Evolutionary conservation across 2,113 vertebrate genomes (phyloP).

Genomic region (Labeo catla): DNA sequence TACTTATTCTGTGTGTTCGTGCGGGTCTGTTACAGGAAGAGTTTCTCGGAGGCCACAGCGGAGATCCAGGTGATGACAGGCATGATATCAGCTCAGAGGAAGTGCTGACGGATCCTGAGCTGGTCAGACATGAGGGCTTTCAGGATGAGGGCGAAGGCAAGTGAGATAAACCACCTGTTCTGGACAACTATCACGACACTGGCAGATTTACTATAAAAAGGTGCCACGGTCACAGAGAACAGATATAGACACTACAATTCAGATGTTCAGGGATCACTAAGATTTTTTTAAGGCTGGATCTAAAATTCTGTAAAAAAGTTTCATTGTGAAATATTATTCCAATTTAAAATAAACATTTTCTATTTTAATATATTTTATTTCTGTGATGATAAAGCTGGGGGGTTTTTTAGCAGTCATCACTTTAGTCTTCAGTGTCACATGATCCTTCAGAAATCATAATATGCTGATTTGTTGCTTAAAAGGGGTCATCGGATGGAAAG

Average conservation of each 20-base stretch:
- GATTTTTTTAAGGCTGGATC: neutral
- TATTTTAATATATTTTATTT: neutral
- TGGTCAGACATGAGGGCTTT: conserved; percentile 34
- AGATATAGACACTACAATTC: neutral
- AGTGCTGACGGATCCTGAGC: conserved; percentile 43
- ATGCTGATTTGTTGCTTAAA: neutral
- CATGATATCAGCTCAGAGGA: conserved; percentile 29
- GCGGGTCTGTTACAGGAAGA: conserved; percentile 39
- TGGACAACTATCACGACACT: neutral
- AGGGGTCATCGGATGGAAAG: too few relatives aligned
- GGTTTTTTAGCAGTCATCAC: neutral
- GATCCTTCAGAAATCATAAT: conserved; percentile 1
- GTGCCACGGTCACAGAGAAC: neutral
- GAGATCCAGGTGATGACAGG: conserved; percentile 43
- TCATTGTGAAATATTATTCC: neutral
- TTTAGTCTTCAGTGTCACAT: neutral
- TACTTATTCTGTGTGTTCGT: conserved; percentile 10
- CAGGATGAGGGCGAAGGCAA: conserved; percentile 10
- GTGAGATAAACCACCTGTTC: conserved; percentile 35
- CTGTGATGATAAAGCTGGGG: neutral
- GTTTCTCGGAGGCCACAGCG: neutral
- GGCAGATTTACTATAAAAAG: conserved; percentile 9
- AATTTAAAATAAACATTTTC: neutral
- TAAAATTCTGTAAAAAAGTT: neutral
- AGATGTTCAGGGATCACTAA: neutral